A percentile compares a stretch with the other conserved stretches of the same genome.
These are phyloP conservation scores for Mystacornis crossleyi DNA, from an alignment of 2,113 vertebrate genomes.

Conservation along the genomic window DNA sequence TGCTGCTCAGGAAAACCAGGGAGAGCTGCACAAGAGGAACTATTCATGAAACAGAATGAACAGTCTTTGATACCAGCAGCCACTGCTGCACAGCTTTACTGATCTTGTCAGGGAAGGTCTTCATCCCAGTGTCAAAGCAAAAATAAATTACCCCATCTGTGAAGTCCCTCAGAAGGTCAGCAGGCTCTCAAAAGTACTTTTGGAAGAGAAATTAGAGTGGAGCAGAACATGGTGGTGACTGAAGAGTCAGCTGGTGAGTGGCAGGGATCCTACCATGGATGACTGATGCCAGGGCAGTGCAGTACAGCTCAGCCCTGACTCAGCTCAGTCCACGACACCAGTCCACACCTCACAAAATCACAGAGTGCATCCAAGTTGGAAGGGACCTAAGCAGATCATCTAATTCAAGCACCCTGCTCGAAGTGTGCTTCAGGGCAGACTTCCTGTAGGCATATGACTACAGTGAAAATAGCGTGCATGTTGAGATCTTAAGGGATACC, in stretches of 20 bases:
- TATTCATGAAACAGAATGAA: not conserved
- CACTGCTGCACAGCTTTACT: not conserved
- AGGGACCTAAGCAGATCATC: not conserved
- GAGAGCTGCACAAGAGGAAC: not conserved
- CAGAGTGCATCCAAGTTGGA: not conserved
- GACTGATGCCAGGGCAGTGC: not conserved
- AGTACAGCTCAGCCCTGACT: not conserved
- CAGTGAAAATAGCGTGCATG: not conserved
- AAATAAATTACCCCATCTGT: not conserved
- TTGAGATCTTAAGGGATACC: not conserved
- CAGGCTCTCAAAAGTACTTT: not conserved
- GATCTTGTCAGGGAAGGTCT: not conserved
- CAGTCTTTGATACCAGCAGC: not conserved
- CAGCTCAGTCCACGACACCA: not conserved
- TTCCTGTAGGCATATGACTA: not conserved
- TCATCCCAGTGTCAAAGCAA: not conserved
- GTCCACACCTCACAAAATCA: not conserved
- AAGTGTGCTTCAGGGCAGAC: not conserved
- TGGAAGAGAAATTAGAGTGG: not conserved
- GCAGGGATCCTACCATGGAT: fast-evolving
- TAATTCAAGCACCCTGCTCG: not conserved
- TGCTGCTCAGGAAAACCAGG: not conserved
- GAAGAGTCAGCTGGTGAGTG: not conserved
- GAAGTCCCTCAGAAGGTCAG: not conserved
- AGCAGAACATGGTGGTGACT: not conserved